These are phyloP conservation scores for Pipistrellus kuhlii DNA, from an alignment of 2,797 vertebrate genomes.

Conservation along the genomic window DNA sequence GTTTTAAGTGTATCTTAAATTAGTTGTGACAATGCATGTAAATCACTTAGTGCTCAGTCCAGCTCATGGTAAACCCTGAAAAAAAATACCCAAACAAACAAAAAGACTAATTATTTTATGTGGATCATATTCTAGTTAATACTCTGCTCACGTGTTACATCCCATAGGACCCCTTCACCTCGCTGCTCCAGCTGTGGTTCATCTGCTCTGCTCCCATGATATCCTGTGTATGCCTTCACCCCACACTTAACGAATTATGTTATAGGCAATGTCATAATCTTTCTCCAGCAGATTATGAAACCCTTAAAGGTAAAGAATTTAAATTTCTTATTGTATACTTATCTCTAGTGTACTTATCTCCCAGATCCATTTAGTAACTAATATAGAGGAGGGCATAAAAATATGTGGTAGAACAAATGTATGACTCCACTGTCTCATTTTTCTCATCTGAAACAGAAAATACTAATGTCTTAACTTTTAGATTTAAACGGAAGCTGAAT, in stretches of 20 bases:
- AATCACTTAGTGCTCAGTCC: background rate
- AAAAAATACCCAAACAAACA: background rate
- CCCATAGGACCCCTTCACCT: background rate
- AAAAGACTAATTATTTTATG: background rate
- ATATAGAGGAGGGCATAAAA: background rate
- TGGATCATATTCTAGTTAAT: background rate
- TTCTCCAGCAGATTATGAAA: background rate
- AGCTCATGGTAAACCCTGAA: background rate
- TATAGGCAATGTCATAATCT: background rate
- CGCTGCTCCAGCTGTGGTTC: background rate
- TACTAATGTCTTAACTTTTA: background rate
- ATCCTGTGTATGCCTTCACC: rapidly evolving
- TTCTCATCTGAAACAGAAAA: constrained; percentile 43
- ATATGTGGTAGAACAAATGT: background rate
- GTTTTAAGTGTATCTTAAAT: background rate
- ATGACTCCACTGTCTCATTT: background rate
- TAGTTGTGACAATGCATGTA: background rate
- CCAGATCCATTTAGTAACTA: background rate
- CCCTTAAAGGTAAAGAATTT: background rate
- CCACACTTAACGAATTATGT: background rate
- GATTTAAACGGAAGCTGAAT: constrained; percentile 40
- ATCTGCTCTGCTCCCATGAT: background rate
- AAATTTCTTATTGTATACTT: background rate
- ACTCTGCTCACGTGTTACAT: background rate
- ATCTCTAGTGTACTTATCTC: background rate